Conservation (phyloP, 2,888 invertebrate genomes). For the Macropis europaea region DNA sequence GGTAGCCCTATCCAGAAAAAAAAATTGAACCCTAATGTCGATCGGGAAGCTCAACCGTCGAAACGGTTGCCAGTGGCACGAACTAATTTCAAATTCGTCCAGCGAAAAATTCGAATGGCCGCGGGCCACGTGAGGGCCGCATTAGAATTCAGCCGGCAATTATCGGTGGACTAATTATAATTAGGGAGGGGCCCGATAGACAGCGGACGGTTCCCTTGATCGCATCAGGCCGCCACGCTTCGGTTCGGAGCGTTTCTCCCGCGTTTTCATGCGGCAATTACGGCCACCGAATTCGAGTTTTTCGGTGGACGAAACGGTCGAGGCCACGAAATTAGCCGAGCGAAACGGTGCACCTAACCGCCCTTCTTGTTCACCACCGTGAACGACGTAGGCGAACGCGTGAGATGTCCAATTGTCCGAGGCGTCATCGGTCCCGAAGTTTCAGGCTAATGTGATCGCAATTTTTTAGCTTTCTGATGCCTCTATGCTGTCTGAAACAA, state of each 20-base stretch:
- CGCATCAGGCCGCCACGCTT: conserved; percentile 32
- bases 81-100: background rate
- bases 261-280: conserved; percentile 54
- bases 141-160: conserved; percentile 34
- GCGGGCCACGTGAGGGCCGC: no score
- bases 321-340: conserved; percentile 54
- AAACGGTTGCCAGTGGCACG: background rate
- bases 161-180: conserved; percentile 49
- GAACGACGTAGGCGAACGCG: no score
- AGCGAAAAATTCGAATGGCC: no score
- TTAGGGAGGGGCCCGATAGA: conserved; percentile 28
- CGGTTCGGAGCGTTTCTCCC: conserved; percentile 8
- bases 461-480: no score
- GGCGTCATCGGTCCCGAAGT: no score
- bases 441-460: no score
- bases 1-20: no score
- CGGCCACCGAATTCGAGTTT: conserved; percentile 51
- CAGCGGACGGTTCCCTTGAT: conserved; percentile 5
- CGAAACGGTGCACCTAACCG: conserved; percentile 48
- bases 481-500: no score
- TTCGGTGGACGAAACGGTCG: conserved; percentile 46
- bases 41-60: background rate
- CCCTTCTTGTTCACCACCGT: background rate
- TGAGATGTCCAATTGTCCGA: no score
- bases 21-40: background rate